phyloP scores from a whole-genome alignment of 2,888 invertebrate genomes.

The Luperina testacea region DNA sequence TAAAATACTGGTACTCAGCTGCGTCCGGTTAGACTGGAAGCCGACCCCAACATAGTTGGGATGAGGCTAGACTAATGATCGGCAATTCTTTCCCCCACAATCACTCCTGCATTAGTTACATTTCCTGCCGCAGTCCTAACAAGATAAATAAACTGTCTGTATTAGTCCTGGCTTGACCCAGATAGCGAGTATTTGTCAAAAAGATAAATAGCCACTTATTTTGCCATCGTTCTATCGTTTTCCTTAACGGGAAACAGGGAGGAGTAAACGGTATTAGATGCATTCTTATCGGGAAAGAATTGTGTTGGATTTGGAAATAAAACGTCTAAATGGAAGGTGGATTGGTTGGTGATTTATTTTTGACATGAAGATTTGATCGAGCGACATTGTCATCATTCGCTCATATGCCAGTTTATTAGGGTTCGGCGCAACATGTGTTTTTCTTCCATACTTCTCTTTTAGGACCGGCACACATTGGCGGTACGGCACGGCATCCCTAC shows the following conservation, averaged over 20 bases:
- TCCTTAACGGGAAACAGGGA: constrained; percentile 21
- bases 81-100: not conserved
- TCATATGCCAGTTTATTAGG: not conserved
- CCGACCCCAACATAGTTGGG: too few relatives aligned
- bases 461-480: too few relatives aligned
- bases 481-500: too few relatives aligned
- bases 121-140: not conserved
- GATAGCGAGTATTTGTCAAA: constrained; percentile 46
- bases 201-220: constrained; percentile 47
- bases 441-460: not conserved
- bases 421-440: not conserved
- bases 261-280: constrained; percentile 20
- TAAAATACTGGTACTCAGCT: too few relatives aligned
- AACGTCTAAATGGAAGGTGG: not conserved
- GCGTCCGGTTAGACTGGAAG: too few relatives aligned
- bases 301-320: constrained; percentile 3
- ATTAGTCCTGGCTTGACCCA: constrained; percentile 43
- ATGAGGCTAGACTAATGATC: too few relatives aligned
- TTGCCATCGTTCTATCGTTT: constrained; percentile 30
- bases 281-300: constrained; percentile 1
- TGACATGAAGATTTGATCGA: not conserved
- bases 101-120: not conserved
- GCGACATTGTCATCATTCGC: not conserved
- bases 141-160: constrained; percentile 40
- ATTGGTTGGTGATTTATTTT: not conserved